Evolutionary conservation across 1,140 invertebrate species (phyloP).

Genomic region (Paramacrobiotus metropolitanus): DNA sequence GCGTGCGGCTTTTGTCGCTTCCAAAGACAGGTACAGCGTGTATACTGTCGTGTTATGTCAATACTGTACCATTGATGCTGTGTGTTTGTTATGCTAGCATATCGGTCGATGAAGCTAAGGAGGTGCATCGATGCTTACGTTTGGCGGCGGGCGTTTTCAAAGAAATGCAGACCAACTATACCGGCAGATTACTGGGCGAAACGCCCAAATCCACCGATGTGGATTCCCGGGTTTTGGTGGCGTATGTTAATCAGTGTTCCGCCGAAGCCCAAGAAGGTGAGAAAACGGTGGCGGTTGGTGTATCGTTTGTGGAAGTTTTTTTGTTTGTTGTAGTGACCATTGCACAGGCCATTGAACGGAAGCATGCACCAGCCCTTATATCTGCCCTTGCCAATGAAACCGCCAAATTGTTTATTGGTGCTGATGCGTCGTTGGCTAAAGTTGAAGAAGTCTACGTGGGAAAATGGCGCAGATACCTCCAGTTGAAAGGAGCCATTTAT

Average conservation of each 20-base stretch:
- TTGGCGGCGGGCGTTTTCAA: slow-evolving; percentile 39
- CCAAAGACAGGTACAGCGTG: slow-evolving; percentile 32
- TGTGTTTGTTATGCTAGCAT: slow-evolving; percentile 25
- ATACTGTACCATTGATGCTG: too few species aligned
- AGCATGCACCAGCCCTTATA: slow-evolving; percentile 37
- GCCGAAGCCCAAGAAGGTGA: slow-evolving; percentile 47
- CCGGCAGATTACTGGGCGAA: slow-evolving; percentile 26
- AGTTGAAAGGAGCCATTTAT: slow-evolving; percentile 38
- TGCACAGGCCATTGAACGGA: slow-evolving; percentile 41
- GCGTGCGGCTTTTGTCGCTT: slow-evolving; percentile 39
- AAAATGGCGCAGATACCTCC: slow-evolving; percentile 44
- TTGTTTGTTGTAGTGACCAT: slow-evolving; percentile 32
- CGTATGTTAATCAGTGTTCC: slow-evolving; percentile 40
- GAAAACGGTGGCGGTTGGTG: neutral
- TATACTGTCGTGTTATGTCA: slow-evolving; percentile 8
- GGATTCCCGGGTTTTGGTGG: slow-evolving; percentile 34
- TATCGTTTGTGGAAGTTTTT: neutral
- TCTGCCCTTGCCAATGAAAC: slow-evolving; percentile 41
- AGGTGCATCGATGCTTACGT: slow-evolving; percentile 37
- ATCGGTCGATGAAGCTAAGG: slow-evolving; percentile 40
- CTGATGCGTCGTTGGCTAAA: slow-evolving; percentile 31
- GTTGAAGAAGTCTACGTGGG: slow-evolving; percentile 31
- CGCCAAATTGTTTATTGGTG: slow-evolving; percentile 34
- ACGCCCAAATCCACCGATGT: slow-evolving; percentile 32
- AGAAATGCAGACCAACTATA: slow-evolving; percentile 16